A percentile compares a stretch with the other conserved stretches of the same genome.
Evolutionary conservation across 2,113 vertebrate genomes (phyloP).

Genomic region (Forbesichthys agassizii): DNA sequence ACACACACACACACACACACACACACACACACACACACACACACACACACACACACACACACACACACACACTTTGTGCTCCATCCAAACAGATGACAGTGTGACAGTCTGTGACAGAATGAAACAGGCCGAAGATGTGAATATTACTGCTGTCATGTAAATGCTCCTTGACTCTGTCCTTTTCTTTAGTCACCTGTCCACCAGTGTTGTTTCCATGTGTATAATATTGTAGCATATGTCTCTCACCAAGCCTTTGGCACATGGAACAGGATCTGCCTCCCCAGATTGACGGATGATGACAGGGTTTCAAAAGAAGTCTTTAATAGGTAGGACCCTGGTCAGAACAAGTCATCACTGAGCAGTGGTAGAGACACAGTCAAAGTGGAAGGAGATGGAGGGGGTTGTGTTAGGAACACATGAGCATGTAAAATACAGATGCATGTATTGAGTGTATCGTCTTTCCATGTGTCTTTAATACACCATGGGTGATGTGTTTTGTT

Average conservation of each 20-base stretch:
- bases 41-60: too few relatives aligned
- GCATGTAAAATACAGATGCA: too few relatives aligned
- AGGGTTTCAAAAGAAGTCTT: not conserved
- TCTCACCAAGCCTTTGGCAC: not conserved
- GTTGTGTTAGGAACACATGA: too few relatives aligned
- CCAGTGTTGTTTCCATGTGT: not conserved
- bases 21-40: too few relatives aligned
- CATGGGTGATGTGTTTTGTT: too few relatives aligned
- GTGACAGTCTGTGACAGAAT: constrained; percentile 46
- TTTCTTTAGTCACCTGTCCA: not conserved
- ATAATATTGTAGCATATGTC: not conserved
- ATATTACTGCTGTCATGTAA: constrained; percentile 57
- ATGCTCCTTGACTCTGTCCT: constrained; percentile 45
- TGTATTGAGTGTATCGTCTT: too few relatives aligned
- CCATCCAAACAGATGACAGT: constrained; percentile 22
- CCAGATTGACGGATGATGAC: constrained; percentile 9
- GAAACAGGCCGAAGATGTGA: constrained; percentile 52
- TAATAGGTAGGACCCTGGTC: not conserved
- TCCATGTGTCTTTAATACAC: too few relatives aligned
- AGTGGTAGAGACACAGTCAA: too few relatives aligned
- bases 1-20: too few relatives aligned
- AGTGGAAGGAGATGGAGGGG: not conserved
- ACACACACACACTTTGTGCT: constrained; percentile 11
- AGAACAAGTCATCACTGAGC: not conserved
- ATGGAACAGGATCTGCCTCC: constrained; percentile 27